These are phyloP conservation scores for Autographa pulchrina DNA, from an alignment of 2,888 invertebrate genomes.

Conservation along the genomic window DNA sequence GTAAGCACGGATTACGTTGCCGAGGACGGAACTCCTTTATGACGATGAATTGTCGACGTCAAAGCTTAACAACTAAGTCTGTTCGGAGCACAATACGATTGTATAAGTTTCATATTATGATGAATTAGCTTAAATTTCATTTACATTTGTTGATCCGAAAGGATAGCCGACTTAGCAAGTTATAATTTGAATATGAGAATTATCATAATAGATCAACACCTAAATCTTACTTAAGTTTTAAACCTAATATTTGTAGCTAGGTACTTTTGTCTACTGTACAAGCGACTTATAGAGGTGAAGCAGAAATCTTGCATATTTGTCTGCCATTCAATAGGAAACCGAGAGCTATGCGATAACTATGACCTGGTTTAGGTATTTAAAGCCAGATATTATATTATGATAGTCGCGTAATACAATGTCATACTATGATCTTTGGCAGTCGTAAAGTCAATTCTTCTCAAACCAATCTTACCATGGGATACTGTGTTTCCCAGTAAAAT, in stretches of 20 bases:
- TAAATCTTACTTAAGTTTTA: background rate
- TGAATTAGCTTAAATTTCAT: conserved; percentile 38
- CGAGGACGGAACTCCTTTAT: conserved; percentile 48
- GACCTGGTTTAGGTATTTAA: too few relatives aligned
- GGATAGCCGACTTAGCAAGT: conserved; percentile 39
- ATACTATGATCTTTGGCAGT: too few relatives aligned
- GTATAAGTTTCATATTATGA: conserved; percentile 50
- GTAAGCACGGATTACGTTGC: conserved; percentile 53
- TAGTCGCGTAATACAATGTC: too few relatives aligned
- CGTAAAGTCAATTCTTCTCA: too few relatives aligned
- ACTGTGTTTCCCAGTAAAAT: too few relatives aligned
- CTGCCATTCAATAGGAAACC: too few relatives aligned
- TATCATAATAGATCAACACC: background rate
- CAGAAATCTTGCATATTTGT: too few relatives aligned
- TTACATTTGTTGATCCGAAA: conserved; percentile 16
- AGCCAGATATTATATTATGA: too few relatives aligned
- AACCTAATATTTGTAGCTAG: background rate
- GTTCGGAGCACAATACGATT: conserved; percentile 48
- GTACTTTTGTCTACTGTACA: background rate
- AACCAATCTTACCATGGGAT: too few relatives aligned
- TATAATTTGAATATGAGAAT: conserved; percentile 40
- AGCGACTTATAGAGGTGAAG: too few relatives aligned
- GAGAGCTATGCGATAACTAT: too few relatives aligned
- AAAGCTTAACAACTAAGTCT: conserved; percentile 45
- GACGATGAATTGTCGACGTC: conserved; percentile 52